Conservation (phyloP, 2,113 vertebrate species). For the Bothrops jararaca region DNA sequence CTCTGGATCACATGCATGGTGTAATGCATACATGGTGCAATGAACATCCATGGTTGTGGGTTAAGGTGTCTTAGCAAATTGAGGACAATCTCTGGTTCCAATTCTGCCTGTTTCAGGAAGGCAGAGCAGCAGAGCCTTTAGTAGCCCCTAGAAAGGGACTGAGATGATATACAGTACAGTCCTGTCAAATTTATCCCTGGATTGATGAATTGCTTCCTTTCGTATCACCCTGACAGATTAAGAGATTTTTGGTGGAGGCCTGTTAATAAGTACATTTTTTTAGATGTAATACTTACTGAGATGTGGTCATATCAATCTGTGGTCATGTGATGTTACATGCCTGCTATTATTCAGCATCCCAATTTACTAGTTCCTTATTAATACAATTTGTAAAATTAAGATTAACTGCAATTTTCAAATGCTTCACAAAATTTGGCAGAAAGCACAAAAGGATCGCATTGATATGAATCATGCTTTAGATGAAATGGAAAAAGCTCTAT, state of each 20-base stretch:
- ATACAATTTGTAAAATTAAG: background rate
- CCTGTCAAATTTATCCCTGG: background rate
- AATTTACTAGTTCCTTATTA: background rate
- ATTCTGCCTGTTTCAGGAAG: background rate
- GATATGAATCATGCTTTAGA: background rate
- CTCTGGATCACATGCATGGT: background rate
- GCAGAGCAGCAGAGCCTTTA: background rate
- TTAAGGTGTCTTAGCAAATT: background rate
- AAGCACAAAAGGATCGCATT: background rate
- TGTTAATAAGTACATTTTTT: background rate
- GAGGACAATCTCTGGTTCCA: background rate
- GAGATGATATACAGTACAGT: background rate
- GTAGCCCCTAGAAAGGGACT: background rate
- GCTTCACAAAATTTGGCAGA: background rate
- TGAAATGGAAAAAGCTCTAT: background rate
- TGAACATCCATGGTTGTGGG: background rate
- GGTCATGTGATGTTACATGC: background rate
- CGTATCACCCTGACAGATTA: background rate
- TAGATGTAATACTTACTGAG: background rate
- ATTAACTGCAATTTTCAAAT: background rate
- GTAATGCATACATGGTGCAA: background rate
- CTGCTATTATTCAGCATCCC: background rate
- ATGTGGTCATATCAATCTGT: background rate
- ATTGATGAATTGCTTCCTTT: slow-evolving; percentile 44
- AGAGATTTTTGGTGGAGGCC: background rate